phyloP scores from a whole-genome alignment of 2,888 invertebrate genomes.

The Nebria salina region DNA sequence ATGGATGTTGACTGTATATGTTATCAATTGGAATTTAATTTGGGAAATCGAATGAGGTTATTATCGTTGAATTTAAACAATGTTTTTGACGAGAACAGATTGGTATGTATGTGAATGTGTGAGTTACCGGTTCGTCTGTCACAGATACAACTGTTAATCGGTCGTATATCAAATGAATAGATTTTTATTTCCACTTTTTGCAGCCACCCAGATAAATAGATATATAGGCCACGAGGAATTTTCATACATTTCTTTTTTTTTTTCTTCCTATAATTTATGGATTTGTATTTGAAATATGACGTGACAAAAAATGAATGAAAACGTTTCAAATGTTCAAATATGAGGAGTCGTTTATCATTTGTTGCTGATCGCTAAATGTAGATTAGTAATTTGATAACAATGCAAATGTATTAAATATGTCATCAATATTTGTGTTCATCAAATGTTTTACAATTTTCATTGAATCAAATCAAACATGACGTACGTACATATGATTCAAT shows the following conservation, averaged over 20 bases:
- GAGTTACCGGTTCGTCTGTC: not conserved
- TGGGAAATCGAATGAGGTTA: not conserved
- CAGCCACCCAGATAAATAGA: not conserved
- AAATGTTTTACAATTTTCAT: not conserved
- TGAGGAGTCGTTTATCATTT: not conserved
- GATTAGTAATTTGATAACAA: not conserved
- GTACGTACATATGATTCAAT: no score
- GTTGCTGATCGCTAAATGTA: not conserved
- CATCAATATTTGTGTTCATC: not conserved
- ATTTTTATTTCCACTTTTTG: slow-evolving; percentile 10
- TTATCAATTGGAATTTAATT: not conserved
- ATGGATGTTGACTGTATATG: not conserved
- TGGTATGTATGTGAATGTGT: not conserved
- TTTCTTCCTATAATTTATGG: not conserved
- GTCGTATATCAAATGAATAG: slow-evolving; percentile 16
- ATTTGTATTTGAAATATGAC: not conserved
- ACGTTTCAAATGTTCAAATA: not conserved
- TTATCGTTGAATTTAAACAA: not conserved
- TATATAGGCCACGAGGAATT: slow-evolving; percentile 6
- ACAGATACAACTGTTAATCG: slow-evolving; percentile 13
- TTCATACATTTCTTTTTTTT: slow-evolving; percentile 7
- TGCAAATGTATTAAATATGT: not conserved
- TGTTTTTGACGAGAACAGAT: not conserved
- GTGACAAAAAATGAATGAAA: not conserved
- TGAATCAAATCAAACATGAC: no score